Evolutionary conservation across 2,888 invertebrate genomes (phyloP).

Genomic region (Cyrtodaria siliqua): DNA sequence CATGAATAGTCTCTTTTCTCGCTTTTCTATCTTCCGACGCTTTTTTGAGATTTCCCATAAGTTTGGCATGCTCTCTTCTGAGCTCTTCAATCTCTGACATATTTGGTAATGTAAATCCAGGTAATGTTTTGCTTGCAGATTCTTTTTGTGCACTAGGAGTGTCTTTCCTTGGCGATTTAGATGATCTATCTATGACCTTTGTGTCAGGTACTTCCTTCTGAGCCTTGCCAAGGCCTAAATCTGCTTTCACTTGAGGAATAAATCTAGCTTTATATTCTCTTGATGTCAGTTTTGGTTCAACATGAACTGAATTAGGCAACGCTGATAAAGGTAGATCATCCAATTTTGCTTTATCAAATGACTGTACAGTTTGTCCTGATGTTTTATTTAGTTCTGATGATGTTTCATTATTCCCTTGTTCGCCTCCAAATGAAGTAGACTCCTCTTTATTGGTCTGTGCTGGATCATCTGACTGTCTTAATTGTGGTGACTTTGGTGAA

Average conservation of each 20-base stretch:
- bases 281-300: not conserved
- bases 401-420: too few relatives aligned
- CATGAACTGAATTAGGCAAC: not conserved
- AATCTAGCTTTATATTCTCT: conserved; percentile 16
- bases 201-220: not conserved
- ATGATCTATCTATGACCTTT: not conserved
- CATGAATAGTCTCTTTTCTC: conserved; percentile 57
- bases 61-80: conserved; percentile 75
- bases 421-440: too few relatives aligned
- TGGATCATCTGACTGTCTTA: too few relatives aligned
- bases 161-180: not conserved
- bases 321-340: not conserved
- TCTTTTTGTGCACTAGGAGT: not conserved
- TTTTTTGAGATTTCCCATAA: conserved; percentile 74
- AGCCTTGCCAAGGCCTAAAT: conserved; percentile 26
- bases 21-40: conserved; percentile 63
- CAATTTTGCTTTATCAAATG: too few relatives aligned
- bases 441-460: too few relatives aligned
- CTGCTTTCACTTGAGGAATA: conserved; percentile 44
- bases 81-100: conserved; percentile 75
- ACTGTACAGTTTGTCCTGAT: too few relatives aligned
- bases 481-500: not conserved
- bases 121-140: not conserved
- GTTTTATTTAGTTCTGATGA: too few relatives aligned
- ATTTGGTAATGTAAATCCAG: conserved; percentile 49